phyloP scores from a whole-genome alignment of 37 sponge, comb jelly and placozoan genomes.

The Ianthella basta region DNA sequence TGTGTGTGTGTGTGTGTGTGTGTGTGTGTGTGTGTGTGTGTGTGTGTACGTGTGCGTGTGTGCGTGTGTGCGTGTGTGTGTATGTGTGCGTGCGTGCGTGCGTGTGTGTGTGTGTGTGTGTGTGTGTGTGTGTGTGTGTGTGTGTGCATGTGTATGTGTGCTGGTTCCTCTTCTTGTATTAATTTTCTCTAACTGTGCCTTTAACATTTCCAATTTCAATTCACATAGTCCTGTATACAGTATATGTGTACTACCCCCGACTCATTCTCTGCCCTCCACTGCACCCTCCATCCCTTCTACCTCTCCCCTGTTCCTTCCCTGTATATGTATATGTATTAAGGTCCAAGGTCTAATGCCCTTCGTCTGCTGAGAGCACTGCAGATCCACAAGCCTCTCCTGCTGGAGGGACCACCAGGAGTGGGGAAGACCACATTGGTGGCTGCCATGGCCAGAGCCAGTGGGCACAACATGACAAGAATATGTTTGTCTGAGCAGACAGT shows the following conservation, averaged over 20 bases:
- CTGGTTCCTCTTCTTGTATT: background rate
- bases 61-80: background rate
- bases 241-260: background rate
- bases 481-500: conserved; percentile 99
- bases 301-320: background rate
- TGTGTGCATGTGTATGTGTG: conserved; percentile 10
- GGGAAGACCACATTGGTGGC: conserved; percentile 95
- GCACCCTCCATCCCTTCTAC: background rate
- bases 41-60: conserved; percentile 4
- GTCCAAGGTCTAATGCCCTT: conserved; percentile 71
- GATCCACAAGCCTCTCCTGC: conserved; percentile 84
- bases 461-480: conserved; percentile 79
- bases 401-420: conserved; percentile 97
- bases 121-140: conserved; percentile 28
- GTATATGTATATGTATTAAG: background rate
- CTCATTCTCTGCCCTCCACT: background rate
- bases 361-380: conserved; percentile 87
- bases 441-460: conserved; percentile 83
- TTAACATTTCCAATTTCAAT: background rate
- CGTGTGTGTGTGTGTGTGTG: conserved; percentile 32
- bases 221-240: background rate
- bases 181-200: background rate
- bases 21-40: background rate
- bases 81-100: conserved; percentile 4
- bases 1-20: background rate